A percentile compares a stretch with the other conserved stretches of the same genome.
Conservation (phyloP, 2,797 vertebrate species). For the Danio choprae region DNA sequence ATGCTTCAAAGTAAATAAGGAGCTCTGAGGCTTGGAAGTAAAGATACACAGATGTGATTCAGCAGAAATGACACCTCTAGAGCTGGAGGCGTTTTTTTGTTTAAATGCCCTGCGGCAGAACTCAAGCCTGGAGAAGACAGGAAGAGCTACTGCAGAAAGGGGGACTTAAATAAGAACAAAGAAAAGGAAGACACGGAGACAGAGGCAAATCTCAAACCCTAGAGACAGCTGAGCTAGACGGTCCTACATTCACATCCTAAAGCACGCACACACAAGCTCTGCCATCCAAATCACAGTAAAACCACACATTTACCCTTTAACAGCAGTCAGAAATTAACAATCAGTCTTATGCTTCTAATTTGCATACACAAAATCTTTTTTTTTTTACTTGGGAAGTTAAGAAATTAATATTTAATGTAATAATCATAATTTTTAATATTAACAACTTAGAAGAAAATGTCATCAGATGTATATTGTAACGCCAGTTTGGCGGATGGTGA, state of each 20-base stretch:
- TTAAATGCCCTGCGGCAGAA: conserved; percentile 1
- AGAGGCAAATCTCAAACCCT: not conserved
- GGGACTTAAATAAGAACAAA: conserved; percentile 19
- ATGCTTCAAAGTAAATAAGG: conserved; percentile 42
- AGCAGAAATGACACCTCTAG: conserved; percentile 40
- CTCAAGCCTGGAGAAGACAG: not conserved
- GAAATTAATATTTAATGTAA: too few relatives aligned
- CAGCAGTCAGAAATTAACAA: not conserved
- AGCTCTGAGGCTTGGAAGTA: conserved; percentile 3
- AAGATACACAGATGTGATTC: conserved; percentile 43
- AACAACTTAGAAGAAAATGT: too few relatives aligned
- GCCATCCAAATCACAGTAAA: not conserved
- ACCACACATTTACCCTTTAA: not conserved
- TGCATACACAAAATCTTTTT: too few relatives aligned
- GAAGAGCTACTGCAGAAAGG: conserved; percentile 4
- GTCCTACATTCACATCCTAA: not conserved
- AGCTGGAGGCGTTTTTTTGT: not conserved
- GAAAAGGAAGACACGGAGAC: not conserved
- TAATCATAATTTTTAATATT: too few relatives aligned
- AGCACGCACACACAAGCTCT: not conserved
- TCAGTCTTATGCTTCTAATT: too few relatives aligned
- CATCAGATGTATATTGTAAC: too few relatives aligned
- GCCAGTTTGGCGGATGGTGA: too few relatives aligned
- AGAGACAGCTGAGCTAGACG: conserved; percentile 10
- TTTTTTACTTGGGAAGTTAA: too few relatives aligned